Percentiles rank a stretch among this genome's conserved stretches.
phyloP scores from a whole-genome alignment of 2,888 invertebrate genomes.

The Tenthredo mesomela region DNA sequence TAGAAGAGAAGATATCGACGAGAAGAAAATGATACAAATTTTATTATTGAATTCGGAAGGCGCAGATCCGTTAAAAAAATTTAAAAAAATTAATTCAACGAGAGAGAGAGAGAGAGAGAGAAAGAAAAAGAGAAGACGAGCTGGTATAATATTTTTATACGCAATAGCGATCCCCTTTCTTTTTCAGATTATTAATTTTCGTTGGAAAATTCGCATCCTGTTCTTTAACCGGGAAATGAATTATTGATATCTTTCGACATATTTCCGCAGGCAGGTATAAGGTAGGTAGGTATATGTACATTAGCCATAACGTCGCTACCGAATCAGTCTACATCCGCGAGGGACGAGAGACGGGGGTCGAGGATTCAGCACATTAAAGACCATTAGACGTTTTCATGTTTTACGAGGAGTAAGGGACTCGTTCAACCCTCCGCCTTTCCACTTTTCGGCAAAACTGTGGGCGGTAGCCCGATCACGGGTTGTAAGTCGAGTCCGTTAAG shows the following conservation, averaged over 20 bases:
- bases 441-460: slow-evolving; percentile 18
- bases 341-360: not conserved
- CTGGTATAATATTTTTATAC: not conserved
- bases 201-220: slow-evolving; percentile 1
- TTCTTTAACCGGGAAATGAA: slow-evolving; percentile 18
- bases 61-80: not conserved
- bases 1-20: not conserved
- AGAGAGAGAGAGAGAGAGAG: not conserved
- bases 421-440: not conserved
- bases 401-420: slow-evolving; percentile 33
- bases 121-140: not conserved
- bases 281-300: not conserved
- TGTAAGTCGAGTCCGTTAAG: slow-evolving; percentile 74
- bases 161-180: not conserved
- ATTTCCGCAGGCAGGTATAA: not conserved
- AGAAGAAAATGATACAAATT: not conserved
- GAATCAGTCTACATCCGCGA: slow-evolving; percentile 8
- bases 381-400: slow-evolving; percentile 44
- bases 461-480: slow-evolving; percentile 63
- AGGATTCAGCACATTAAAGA: slow-evolving; percentile 29
- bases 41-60: not conserved
- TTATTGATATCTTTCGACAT: not conserved
- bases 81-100: not conserved
- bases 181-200: not conserved
- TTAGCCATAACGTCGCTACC: not conserved